Evolutionary conservation across 1,140 invertebrate species (phyloP).

Genomic region (Cepaea nemoralis): DNA sequence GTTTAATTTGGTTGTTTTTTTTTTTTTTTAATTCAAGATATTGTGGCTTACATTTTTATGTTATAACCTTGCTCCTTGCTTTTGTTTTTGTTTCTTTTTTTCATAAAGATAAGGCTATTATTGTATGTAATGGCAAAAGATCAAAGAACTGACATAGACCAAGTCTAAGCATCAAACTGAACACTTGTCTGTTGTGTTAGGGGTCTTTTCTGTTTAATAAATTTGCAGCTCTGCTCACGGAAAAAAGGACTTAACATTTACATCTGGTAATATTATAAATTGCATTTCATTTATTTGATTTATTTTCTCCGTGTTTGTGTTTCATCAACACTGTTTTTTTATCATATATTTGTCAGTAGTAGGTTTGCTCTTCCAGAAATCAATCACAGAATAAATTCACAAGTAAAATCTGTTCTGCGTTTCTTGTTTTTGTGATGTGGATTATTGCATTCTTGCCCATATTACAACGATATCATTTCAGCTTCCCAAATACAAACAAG

Average conservation of each 20-base stretch:
- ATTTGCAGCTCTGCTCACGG: constrained; percentile 9
- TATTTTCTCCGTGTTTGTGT: no score
- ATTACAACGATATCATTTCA: no score
- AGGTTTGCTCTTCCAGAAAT: no score
- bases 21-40: constrained; percentile 34
- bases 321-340: no score
- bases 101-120: background rate
- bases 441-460: no score
- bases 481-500: no score
- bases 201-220: background rate
- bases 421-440: no score
- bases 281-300: no score
- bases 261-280: background rate
- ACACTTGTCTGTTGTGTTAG: background rate
- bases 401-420: no score
- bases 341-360: no score
- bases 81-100: background rate
- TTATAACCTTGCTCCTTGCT: background rate
- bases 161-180: background rate
- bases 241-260: background rate
- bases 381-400: no score
- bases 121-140: background rate
- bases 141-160: background rate
- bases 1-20: background rate
- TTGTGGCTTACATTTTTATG: constrained; percentile 26